Evolutionary conservation across 64 coral and sea anemone species (phyloP), one percentile per base, ranked within the genome.

Genomic region (Orbicella faveolata): DNA sequence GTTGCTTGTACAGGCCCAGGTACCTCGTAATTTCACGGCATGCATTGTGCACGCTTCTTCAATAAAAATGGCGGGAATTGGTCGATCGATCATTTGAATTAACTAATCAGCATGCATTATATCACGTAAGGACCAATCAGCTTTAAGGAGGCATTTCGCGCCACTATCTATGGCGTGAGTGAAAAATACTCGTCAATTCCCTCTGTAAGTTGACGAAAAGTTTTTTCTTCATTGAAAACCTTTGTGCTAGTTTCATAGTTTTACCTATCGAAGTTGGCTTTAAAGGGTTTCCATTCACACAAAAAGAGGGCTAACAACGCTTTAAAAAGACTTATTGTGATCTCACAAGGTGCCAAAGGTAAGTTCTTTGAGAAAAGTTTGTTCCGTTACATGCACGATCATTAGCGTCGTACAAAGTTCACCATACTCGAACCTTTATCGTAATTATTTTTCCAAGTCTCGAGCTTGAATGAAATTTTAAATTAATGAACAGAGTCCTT

Each of bases 61-160:
- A 6, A 70, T 23, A 11, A 79, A 59, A 79, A 57, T 68, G 81
- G 81, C 81, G 81, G 35, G 81, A 84, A 69, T 36, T 41, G 21
- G 19, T 84, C 81, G 23, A 23, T n/a, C 5, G 9, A 44, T 25
- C 3, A 14, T 85, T 73, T 52, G 16, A 85, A 85, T 51, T 52
- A 16, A 85, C 82, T 65, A 85, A 85, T 85, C 23, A 85, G 44
- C 37, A 39, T 5, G 19, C 65, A 39, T 16, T 52, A n/a, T n/a
- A 26, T 10, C 0, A 67, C 10, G 23, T 6, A 23, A 15, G 21
- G 44, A 73, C 82, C 82, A 85, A 85, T 85, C 20, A 85, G 20
- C 67, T 85, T 69, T 41, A 44, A 26, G 5, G 1, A 51, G 5
- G 9, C 0, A 39, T 72, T 85, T 52, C 68, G n/a, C 82, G 44